Evolutionary conservation across 2,888 invertebrate species (phyloP), one percentile per base, ranked within the genome.

Genomic region (Physocephala rufipes): DNA sequence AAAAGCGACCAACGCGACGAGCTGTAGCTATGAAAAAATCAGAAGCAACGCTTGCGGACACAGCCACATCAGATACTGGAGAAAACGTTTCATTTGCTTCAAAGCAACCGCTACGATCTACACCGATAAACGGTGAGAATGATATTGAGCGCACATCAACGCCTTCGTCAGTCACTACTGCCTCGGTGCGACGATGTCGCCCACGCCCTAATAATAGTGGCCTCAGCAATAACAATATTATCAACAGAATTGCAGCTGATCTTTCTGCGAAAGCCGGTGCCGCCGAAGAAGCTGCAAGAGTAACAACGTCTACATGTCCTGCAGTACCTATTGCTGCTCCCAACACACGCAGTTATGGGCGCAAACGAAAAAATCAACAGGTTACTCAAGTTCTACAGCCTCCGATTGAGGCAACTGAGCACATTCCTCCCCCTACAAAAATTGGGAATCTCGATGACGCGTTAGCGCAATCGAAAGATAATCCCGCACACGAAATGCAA

Each of bases 321-420:
- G 12, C 61, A 19, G 73, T 70, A 2, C 72, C 73, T 51, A 59
- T 72, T 28, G 24, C 66, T 0, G 15, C 66, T 13, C 13, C 28
- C 19, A 66, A 53, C n/a, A 36, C 55, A 53, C 30, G 51, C 70
- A 36, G 76, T 71, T 64, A 53, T 63, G 82, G 81, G 1, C 81
- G 86, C n/a, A 85, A 85, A 71, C 80, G 86, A 2, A 86, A 85
- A 75, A 84, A 84, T 75, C 83, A 82, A 77, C 81, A 78, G 73
- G 80, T 79, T 66, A 80, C 78, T 12, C 82, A 80, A 66, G 77
- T 79, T 24, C 74, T 78, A 67, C 82, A 78, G 67, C 78, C 74
- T 61, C 73, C 75, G 43, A 73, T 74, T 49, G 79, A 77, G 19
- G 71, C 73, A 0, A 74, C 70, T 13, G 76, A 74, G 49, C 66